These are phyloP conservation scores for Microctenopoma lineatum DNA, from an alignment of 2,797 vertebrate species.

Conservation along the genomic window DNA sequence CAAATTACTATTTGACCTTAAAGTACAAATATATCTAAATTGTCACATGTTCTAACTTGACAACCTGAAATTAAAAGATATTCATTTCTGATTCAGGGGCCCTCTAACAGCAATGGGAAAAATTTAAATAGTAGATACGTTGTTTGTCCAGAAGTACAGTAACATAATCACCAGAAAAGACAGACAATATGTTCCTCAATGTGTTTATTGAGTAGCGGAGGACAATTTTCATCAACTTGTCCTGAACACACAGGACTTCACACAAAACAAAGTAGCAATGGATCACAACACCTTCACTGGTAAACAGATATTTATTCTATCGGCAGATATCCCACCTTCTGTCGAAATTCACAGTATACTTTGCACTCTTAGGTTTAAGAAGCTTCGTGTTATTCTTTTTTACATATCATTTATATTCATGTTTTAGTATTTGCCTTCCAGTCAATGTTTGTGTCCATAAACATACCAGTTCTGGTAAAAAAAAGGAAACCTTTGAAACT, in stretches of 20 bases:
- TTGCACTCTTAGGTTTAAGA: too few relatives aligned
- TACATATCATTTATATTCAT: too few relatives aligned
- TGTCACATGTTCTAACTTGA: neutral
- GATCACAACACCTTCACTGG: constrained; percentile 19
- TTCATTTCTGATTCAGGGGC: neutral
- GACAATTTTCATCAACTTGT: constrained; percentile 38
- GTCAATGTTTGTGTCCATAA: constrained; percentile 18
- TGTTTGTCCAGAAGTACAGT: neutral
- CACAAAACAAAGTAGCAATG: constrained; percentile 21
- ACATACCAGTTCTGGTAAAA: neutral
- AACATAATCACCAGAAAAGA: neutral
- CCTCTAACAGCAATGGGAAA: neutral
- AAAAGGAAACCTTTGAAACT: neutral
- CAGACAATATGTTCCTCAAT: constrained; percentile 60
- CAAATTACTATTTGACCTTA: too few relatives aligned
- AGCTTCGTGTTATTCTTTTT: too few relatives aligned
- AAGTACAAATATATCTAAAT: too few relatives aligned
- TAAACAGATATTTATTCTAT: neutral
- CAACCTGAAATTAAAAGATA: neutral
- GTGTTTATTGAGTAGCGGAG: constrained; percentile 73
- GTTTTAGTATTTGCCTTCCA: too few relatives aligned
- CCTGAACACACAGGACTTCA: constrained; percentile 22
- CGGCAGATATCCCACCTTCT: too few relatives aligned
- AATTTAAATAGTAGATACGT: neutral
- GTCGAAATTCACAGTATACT: too few relatives aligned